These are phyloP conservation scores for Hetaerina titia DNA, from an alignment of 2,888 invertebrate genomes.

Conservation along the genomic window DNA sequence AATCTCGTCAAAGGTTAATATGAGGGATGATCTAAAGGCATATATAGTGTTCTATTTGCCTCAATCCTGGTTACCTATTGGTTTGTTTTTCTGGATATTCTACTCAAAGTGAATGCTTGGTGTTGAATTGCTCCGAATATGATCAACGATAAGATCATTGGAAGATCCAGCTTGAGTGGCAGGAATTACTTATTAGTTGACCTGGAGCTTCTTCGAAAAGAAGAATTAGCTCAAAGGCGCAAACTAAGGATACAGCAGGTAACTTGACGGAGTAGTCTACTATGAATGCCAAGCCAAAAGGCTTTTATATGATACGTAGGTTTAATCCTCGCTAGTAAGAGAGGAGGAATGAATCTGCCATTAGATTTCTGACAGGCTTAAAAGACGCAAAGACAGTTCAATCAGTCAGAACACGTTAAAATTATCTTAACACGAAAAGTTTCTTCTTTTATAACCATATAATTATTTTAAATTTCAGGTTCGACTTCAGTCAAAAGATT, in stretches of 20 bases:
- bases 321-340: too few relatives aligned
- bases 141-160: not conserved
- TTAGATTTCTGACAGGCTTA: too few relatives aligned
- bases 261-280: not conserved
- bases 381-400: too few relatives aligned
- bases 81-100: not conserved
- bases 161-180: not conserved
- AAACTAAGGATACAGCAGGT: constrained; percentile 54
- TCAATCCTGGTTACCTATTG: not conserved
- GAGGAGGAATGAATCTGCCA: too few relatives aligned
- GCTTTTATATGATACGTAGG: too few relatives aligned
- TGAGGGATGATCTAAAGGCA: not conserved
- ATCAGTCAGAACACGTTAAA: too few relatives aligned
- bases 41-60: not conserved
- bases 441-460: not conserved
- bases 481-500: constrained; percentile 53
- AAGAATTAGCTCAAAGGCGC: constrained; percentile 40
- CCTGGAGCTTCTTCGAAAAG: constrained; percentile 18
- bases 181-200: constrained; percentile 35
- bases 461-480: not conserved
- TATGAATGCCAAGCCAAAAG: too few relatives aligned
- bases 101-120: not conserved
- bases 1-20: not conserved
- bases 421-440: not conserved
- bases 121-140: not conserved